Conservation (phyloP, 2,113 vertebrate species). For the Coreoperca whiteheadi region DNA sequence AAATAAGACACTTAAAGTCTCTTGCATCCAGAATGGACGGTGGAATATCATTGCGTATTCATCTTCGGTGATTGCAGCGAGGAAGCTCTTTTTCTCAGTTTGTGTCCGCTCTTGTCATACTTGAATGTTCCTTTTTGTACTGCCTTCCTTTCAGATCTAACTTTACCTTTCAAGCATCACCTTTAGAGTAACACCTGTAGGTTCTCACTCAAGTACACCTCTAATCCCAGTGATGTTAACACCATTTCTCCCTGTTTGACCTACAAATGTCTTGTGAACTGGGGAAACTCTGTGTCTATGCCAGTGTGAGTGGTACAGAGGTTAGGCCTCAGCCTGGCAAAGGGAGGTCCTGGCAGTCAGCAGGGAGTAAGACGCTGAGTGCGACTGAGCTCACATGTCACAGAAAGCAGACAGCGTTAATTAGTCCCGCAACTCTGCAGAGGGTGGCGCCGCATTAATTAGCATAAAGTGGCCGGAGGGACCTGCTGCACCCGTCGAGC, state of each 20-base stretch:
- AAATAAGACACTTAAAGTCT: conserved; percentile 37
- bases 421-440: conserved; percentile 81
- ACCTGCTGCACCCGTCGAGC: conserved; percentile 60
- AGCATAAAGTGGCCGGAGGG: conserved; percentile 79
- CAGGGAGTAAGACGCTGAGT: conserved; percentile 37
- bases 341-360: conserved; percentile 39
- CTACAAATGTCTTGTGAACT: conserved; percentile 43
- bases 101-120: neutral
- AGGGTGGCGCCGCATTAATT: conserved; percentile 82
- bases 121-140: neutral
- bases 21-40: neutral
- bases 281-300: conserved; percentile 6
- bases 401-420: conserved; percentile 75
- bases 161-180: conserved; percentile 19
- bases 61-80: conserved; percentile 3
- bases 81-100: conserved; percentile 11
- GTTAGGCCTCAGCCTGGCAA: conserved; percentile 26
- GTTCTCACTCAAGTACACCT: conserved; percentile 2
- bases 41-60: conserved; percentile 1
- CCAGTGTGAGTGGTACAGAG: conserved; percentile 12
- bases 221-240: conserved; percentile 46
- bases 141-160: neutral
- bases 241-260: conserved; percentile 23
- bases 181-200: conserved; percentile 34
- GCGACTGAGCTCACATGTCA: conserved; percentile 69